Evolutionary conservation across 2,797 vertebrate genomes (phyloP).

Genomic region (Melanogrammus aeglefinus): DNA sequence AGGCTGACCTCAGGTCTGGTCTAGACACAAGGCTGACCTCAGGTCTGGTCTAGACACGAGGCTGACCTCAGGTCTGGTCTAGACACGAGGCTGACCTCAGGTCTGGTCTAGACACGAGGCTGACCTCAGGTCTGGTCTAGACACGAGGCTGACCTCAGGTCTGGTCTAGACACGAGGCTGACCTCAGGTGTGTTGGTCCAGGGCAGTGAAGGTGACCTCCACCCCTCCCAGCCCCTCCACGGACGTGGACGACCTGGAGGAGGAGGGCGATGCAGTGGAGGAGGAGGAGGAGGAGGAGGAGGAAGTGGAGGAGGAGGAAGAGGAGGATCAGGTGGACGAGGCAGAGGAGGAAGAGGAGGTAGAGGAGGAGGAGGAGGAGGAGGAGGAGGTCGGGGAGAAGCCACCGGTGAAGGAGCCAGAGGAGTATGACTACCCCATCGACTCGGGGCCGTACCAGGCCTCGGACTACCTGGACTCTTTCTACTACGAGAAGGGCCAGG

Average conservation of each 20-base stretch:
- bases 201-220: not conserved
- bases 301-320: conserved; percentile 50
- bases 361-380: no score
- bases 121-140: no score
- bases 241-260: conserved; percentile 65
- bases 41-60: no score
- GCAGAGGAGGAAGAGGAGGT: conserved; percentile 59
- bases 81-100: no score
- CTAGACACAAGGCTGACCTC: no score
- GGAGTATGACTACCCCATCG: conserved; percentile 76
- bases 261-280: conserved; percentile 41
- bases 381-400: conserved; percentile 66
- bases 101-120: no score
- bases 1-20: no score
- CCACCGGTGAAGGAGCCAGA: conserved; percentile 64
- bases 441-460: conserved; percentile 73
- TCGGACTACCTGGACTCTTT: conserved; percentile 73
- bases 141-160: no score
- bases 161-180: no score
- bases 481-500: conserved; percentile 68
- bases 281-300: conserved; percentile 56
- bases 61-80: no score
- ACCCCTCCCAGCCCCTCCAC: conserved; percentile 68
- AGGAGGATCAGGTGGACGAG: conserved; percentile 59
- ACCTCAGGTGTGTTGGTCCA: not conserved